Base-by-base conservation (phyloP, 2,888 invertebrate species). In the Mesorhabditis spiculigera region DNA sequence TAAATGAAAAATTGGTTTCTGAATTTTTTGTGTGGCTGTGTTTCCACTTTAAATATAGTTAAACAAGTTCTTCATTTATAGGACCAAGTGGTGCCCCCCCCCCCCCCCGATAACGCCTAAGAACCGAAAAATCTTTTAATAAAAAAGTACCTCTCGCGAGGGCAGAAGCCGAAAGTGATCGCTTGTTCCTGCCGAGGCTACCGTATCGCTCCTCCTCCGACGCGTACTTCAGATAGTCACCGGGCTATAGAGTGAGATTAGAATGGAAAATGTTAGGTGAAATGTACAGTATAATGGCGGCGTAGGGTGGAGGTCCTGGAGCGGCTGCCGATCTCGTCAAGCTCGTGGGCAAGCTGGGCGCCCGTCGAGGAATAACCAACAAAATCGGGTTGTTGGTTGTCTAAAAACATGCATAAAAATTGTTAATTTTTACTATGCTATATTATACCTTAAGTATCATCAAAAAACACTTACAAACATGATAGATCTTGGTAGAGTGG, bases 401-500 rank as follows among this genome's bases (percentile, higher is more conserved):
- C 82, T 83, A 72, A 28, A 80, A 73, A n/a, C n/a, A n/a, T 4
- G n/a, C n/a, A 66, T 66, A 8, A 8, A 10, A 65, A 50, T 66
- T 28, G 10, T 43, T 13, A 61, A 13, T 28, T 43, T 44, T 66
- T 28, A 8, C 66, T 44, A n/a, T 66, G 10, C 64, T 16, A 10
- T 16, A 10, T 16, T 16, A 16, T 16, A 16, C 64, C 10, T 3
- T 28, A 13, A 16, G 3, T 8, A 8, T 65, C n/a, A 13, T 13
- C 4, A 41, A 62, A 62, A 50, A 63, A 8, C 44, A 82, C 84
- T 83, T 72, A 82, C 82, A 86, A 71, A 86, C 86, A 76, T 86
- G 86, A 74, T 86, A 86, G 75, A 86, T 86, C 75, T 85, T 86
- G 4, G 86, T 86, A n/a, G 84, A 82, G 70, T 86, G 86, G 45